phyloP scores from a whole-genome alignment of 1,140 invertebrate species.

The Drosophila tristis region DNA sequence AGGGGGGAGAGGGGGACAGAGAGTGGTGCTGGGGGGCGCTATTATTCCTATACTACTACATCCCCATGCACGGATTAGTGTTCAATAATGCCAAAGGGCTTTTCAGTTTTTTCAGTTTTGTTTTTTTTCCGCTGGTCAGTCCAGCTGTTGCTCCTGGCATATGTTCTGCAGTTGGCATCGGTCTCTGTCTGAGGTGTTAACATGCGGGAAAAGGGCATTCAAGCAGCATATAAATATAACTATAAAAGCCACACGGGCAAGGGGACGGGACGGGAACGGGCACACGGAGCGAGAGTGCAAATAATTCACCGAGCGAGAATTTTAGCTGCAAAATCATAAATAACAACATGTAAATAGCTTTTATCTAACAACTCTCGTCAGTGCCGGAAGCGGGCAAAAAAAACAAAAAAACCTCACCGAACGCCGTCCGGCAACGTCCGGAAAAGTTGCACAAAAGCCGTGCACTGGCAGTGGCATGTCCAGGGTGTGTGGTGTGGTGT shows the following conservation, averaged over 20 bases:
- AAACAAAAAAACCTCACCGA: conserved; percentile 32
- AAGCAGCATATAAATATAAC: conserved; percentile 46
- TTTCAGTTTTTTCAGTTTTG: neutral
- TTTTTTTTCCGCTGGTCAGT: conserved; percentile 27
- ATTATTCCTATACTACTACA: conserved; percentile 57
- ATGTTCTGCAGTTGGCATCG: neutral
- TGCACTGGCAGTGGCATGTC: too few species aligned
- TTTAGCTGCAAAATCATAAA: conserved; percentile 82
- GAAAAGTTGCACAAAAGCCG: conserved; percentile 71
- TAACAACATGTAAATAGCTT: conserved; percentile 83
- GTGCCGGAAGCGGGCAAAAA: conserved; percentile 58
- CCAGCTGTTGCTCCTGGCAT: neutral
- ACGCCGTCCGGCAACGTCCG: conserved; percentile 26
- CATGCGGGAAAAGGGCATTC: conserved; percentile 36
- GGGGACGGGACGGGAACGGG: too few species aligned
- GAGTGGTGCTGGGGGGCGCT: conserved; percentile 6
- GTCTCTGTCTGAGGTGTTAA: conserved; percentile 25
- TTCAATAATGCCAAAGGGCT: conserved; percentile 58
- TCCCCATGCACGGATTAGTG: conserved; percentile 73
- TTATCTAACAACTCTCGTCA: conserved; percentile 82
- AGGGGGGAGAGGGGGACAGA: neutral
- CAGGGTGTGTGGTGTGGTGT: too few species aligned
- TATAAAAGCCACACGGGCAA: neutral
- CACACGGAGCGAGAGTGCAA: neutral
- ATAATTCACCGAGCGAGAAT: conserved; percentile 74